Base-by-base conservation (phyloP, 2,888 invertebrate genomes). In the Coenonympha arcania region DNA sequence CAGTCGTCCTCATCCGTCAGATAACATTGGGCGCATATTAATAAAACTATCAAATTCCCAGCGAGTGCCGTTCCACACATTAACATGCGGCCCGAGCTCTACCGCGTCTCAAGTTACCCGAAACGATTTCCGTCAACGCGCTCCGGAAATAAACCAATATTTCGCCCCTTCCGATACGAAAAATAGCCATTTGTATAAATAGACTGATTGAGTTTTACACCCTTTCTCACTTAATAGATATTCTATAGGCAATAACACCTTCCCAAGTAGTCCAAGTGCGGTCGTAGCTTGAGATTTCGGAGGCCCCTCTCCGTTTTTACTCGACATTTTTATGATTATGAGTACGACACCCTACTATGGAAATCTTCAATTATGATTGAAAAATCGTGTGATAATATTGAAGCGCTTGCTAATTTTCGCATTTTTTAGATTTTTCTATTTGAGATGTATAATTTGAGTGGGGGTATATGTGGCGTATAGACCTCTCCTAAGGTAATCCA, bases 31-130 rank as follows among this genome's bases (percentile, higher is more conserved):
- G 42, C 60, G 73, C 71, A 71, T 74, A n/a, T n/a, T n/a, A 74
- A 67, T 71, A 74, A 73, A 71, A 68, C 63, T 66, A 65, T 71
- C 71, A 60, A 58, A 66, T 63, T 72, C 72, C 74, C 64, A 62
- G 71, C 71, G 70, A 72, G 69, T 67, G 68, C 57, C 65, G 62
- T 54, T 54, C 48, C 52, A 52, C 62, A 62, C 72, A 73, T 74
- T 73, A 68, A 63, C 65, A 73, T 73, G 74, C 78, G 67, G 54
- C 63, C 53, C 63, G 57, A 56, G 56, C 57, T 56, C 58, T 58
- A 55, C 22, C 56, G 46, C 52, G 61, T 56, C 64, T 69, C 63
- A 48, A 57, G 57, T 71, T 69, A 68, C 71, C 59, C 61, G 62
- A 67, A 62, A 54, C 49, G 52, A 55, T 59, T 69, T 71, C 68